These are phyloP conservation scores for Volucella inflata DNA, from an alignment of 2,888 invertebrate species.

Conservation along the genomic window DNA sequence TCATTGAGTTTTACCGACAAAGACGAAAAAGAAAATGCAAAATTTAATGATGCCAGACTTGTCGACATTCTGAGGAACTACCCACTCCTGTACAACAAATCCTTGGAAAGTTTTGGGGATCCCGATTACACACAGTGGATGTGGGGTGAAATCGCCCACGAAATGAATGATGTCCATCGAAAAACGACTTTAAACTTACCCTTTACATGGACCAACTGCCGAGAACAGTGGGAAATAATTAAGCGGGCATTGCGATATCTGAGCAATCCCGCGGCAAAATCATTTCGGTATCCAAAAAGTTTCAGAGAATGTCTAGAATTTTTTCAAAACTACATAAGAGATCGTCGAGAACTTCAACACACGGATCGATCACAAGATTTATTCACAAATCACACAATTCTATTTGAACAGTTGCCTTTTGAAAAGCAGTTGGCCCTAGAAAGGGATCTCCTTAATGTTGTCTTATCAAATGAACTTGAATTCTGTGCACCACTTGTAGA, in stretches of 20 bases:
- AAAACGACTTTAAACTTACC: constrained; percentile 59
- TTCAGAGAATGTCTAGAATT: constrained; percentile 65
- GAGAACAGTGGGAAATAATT: constrained; percentile 60
- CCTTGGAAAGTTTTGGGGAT: constrained; percentile 62
- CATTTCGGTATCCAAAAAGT: constrained; percentile 60
- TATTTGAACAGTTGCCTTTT: constrained; percentile 50
- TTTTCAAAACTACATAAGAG: constrained; percentile 64
- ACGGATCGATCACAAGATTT: constrained; percentile 47
- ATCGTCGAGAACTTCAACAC: constrained; percentile 38
- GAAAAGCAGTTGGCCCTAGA: constrained; percentile 61
- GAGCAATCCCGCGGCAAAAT: constrained; percentile 63
- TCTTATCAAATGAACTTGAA: constrained; percentile 58
- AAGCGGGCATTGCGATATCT: constrained; percentile 52
- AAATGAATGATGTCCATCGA: constrained; percentile 65
- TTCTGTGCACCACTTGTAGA: constrained; percentile 61
- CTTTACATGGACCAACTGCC: constrained; percentile 52
- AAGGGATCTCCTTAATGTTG: constrained; percentile 47
- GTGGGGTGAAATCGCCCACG: constrained; percentile 68
- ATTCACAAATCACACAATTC: constrained; percentile 22
- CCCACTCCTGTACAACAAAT: constrained; percentile 65
- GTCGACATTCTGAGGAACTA: constrained; percentile 62
- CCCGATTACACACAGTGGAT: constrained; percentile 67
- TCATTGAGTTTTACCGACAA: constrained; percentile 57
- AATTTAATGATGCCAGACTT: constrained; percentile 64
- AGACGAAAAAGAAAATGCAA: constrained; percentile 65